A percentile compares a stretch with the other conserved stretches of the same genome.
Conservation (phyloP, 2,888 invertebrate species). For the Pherbina coryleti region DNA sequence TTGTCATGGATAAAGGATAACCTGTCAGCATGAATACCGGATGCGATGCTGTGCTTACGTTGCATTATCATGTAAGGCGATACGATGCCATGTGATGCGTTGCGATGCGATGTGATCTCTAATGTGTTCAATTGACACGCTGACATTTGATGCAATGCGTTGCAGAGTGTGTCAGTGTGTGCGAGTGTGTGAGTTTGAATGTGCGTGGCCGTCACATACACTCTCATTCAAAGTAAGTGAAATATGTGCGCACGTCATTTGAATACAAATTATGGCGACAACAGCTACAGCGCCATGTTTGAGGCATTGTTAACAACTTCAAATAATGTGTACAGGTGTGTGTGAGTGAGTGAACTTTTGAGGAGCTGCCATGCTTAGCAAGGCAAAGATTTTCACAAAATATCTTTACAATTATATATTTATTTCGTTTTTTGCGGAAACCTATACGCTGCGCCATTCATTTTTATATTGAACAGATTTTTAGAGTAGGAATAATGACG, state of each 20-base stretch:
- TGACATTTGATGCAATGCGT: conserved; percentile 33
- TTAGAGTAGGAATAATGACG: too few relatives aligned
- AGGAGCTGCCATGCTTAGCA: too few relatives aligned
- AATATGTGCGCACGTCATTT: conserved; percentile 24
- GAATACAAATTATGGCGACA: conserved; percentile 25
- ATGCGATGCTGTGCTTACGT: background rate
- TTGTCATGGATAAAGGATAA: conserved; percentile 11
- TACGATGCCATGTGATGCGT: background rate
- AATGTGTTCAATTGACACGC: conserved; percentile 39
- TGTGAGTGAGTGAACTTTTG: too few relatives aligned
- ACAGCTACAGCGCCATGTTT: background rate
- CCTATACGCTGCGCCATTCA: too few relatives aligned
- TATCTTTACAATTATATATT: too few relatives aligned
- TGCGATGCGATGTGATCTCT: conserved; percentile 23
- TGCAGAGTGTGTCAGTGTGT: background rate
- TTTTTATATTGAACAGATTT: too few relatives aligned
- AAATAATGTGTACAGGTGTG: too few relatives aligned
- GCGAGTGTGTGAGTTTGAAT: background rate
- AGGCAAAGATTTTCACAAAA: too few relatives aligned
- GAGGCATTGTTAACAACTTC: too few relatives aligned
- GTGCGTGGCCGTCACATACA: conserved; percentile 40
- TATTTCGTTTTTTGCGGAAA: too few relatives aligned
- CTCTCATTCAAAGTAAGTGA: conserved; percentile 18
- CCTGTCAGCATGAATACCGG: conserved; percentile 7
- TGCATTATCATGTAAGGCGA: background rate